Evolutionary conservation across 2,113 vertebrate genomes (phyloP).

Genomic region (Paraplagusia blochii): DNA sequence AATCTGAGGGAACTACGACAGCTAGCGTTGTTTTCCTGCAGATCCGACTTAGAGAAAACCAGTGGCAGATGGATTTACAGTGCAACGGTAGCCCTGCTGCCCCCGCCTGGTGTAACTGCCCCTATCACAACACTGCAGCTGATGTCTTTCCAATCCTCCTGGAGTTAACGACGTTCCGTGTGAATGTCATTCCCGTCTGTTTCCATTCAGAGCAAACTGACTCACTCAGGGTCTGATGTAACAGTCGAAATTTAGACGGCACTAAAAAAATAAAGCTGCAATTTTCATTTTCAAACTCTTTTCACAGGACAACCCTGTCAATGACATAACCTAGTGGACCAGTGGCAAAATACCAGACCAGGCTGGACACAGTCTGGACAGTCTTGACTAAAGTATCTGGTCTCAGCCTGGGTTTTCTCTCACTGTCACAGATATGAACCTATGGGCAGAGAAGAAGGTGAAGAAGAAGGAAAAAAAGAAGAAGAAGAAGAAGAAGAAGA

Average conservation of each 20-base stretch:
- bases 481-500: not conserved
- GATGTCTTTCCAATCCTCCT: constrained; percentile 44
- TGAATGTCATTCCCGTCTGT: constrained; percentile 12
- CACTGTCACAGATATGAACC: no score
- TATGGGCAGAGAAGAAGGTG: no score
- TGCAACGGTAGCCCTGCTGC: not conserved
- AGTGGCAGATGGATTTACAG: no score
- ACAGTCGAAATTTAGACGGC: constrained; percentile 22
- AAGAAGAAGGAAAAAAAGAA: no score
- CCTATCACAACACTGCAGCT: constrained; percentile 14
- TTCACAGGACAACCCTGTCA: constrained; percentile 1
- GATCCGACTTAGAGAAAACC: not conserved
- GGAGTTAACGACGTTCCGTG: constrained; percentile 24
- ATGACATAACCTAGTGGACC: not conserved
- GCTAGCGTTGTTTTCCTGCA: no score
- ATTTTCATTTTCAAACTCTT: constrained; percentile 5
- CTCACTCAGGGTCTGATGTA: constrained; percentile 57
- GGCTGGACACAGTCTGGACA: no score
- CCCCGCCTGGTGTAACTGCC: not conserved
- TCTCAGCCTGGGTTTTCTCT: no score
- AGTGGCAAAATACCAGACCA: not conserved
- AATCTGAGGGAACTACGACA: no score
- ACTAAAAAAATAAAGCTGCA: constrained; percentile 31
- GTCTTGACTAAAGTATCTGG: no score
- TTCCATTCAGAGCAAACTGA: constrained; percentile 46